Conservation (phyloP, 2,113 vertebrate species). For the Setophaga coronata region DNA sequence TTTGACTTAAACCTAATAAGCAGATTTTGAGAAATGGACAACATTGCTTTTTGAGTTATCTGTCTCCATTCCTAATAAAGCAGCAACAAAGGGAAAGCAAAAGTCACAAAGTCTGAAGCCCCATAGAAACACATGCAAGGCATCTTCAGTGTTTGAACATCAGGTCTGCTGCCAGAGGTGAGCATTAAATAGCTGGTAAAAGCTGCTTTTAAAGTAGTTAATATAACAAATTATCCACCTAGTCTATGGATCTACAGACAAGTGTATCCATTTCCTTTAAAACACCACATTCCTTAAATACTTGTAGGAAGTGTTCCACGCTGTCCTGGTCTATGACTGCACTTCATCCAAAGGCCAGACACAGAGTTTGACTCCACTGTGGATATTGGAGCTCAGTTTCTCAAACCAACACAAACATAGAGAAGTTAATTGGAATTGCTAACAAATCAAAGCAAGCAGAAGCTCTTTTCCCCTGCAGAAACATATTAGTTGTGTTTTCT, state of each 20-base stretch:
- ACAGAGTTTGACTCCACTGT: background rate
- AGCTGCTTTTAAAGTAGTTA: background rate
- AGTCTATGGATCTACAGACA: background rate
- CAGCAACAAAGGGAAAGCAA: background rate
- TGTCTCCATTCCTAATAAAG: background rate
- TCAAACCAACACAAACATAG: background rate
- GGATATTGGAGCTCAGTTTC: background rate
- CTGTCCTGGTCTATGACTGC: background rate
- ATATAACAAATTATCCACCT: background rate
- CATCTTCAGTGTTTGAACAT: background rate
- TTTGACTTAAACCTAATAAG: conserved; percentile 54
- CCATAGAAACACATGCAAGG: background rate
- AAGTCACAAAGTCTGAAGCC: background rate
- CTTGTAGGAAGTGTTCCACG: background rate
- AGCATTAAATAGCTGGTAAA: background rate
- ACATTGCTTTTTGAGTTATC: conserved; percentile 7
- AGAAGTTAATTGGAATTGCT: background rate
- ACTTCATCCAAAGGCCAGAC: background rate
- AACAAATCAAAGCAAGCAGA: background rate
- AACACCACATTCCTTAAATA: background rate
- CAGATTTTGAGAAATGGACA: conserved; percentile 14
- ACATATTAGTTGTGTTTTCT: background rate
- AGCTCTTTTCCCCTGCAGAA: background rate
- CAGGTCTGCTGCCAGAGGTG: background rate
- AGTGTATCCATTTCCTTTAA: background rate